Evolutionary conservation across 2,797 vertebrate species (phyloP), one percentile per base, ranked within the genome.

Genomic region (Myotis vivesi): DNA sequence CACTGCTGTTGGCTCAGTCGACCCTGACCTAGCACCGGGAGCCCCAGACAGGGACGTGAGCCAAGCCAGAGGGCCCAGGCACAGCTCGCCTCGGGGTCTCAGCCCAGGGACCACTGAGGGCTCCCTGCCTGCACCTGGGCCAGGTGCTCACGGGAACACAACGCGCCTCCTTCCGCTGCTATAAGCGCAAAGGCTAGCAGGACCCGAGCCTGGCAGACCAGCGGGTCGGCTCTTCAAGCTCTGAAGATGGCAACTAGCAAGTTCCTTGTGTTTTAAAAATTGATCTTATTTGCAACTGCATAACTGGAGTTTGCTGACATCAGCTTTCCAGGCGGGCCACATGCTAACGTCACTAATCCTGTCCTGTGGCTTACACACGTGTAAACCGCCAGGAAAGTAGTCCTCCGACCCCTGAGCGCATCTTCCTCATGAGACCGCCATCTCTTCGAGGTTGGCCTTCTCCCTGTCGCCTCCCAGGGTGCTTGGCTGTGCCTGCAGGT

Each of bases 51-150:
- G 49, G 69, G 51, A 9, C 0, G 1, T 33, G 57, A 23, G 53
- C 13, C 30, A 33, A 84, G 41, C 38, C 10, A 6, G 12, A 71
- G 49, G 71, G 83, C 17, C 62, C 13, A 0, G 41, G 22, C 4
- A 0, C 12, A 8, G 49, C 0, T 0, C 2, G 13, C 66, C 33
- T 66, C 8, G 4, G 10, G 10, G 7, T 23, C 33, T 36, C 3
- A 1, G 1, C 28, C 25, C 66, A 5, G 5, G 41, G 44, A 33
- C 41, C 5, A 5, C 68, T 1, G 12, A 15, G 22, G 38, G 19
- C 59, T 55, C 41, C 2, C 38, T 23, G 64, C 25, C 20, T 3
- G 22, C 1, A 7, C 38, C 55, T 4, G 3, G 0, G 87, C 36
- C 1, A 30, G 30, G 55, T 4, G 0, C 76, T 51, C 38, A 1